Evolutionary conservation across 2,888 invertebrate species (phyloP).

Genomic region (Synergus gifuensis): DNA sequence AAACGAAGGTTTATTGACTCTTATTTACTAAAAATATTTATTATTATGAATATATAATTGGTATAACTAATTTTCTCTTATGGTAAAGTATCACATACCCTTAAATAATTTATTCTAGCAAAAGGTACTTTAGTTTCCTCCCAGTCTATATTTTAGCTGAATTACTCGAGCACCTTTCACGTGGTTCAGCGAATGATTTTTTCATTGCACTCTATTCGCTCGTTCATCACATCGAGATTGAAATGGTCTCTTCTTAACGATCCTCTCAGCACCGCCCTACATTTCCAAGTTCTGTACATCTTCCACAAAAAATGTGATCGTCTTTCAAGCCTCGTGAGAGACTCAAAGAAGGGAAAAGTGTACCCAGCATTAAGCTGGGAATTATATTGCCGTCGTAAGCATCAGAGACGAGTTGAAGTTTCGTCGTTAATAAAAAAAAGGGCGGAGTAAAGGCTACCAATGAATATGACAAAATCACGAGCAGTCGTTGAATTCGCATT

Average conservation of each 20-base stretch:
- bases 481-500: background rate
- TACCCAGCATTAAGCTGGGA: background rate
- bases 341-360: constrained; percentile 2
- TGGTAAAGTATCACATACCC: too few relatives aligned
- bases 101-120: background rate
- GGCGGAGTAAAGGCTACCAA: background rate
- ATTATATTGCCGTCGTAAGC: constrained; percentile 22
- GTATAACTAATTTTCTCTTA: too few relatives aligned
- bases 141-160: background rate
- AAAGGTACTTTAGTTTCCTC: background rate
- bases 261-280: constrained; percentile 31
- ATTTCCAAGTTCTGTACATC: constrained; percentile 23
- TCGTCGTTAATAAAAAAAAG: constrained; percentile 7
- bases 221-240: constrained; percentile 23
- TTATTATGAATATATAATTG: too few relatives aligned
- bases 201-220: constrained; percentile 12
- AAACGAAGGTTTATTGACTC: too few relatives aligned
- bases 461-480: background rate
- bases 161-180: background rate
- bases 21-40: too few relatives aligned
- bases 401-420: constrained; percentile 3
- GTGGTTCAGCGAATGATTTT: background rate
- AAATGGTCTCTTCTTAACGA: constrained; percentile 38
- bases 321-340: constrained; percentile 17
- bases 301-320: constrained; percentile 21